Conservation (phyloP, 2,113 vertebrate genomes). For the Tricholaema leucomelas region DNA sequence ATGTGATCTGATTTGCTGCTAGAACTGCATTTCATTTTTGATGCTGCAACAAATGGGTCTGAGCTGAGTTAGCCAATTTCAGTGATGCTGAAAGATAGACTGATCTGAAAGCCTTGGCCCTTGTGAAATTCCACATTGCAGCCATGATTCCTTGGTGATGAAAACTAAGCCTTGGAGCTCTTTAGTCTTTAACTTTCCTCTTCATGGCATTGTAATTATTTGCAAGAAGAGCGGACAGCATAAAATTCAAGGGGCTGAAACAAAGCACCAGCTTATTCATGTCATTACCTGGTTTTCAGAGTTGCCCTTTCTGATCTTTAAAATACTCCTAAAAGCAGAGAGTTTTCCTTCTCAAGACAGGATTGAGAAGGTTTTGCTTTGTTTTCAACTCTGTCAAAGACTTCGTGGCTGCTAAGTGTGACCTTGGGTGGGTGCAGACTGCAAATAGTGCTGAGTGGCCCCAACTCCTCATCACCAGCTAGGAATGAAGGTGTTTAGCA, state of each 20-base stretch:
- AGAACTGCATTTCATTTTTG: constrained; percentile 29
- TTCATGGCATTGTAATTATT: not conserved
- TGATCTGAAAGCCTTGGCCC: not conserved
- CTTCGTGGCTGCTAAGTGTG: not conserved
- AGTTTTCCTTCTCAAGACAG: not conserved
- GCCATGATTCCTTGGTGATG: not conserved
- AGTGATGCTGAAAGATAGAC: constrained; percentile 6
- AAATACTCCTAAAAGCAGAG: not conserved
- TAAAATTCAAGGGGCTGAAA: not conserved
- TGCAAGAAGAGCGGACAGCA: not conserved
- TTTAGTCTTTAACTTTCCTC: not conserved
- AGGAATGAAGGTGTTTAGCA: not conserved
- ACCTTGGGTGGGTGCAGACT: not conserved
- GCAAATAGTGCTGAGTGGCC: not conserved
- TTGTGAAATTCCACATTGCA: not conserved
- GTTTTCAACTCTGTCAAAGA: not conserved
- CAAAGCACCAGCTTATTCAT: not conserved
- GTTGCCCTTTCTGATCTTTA: not conserved
- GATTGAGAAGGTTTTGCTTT: not conserved
- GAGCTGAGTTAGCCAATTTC: constrained; percentile 31
- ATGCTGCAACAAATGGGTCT: constrained; percentile 5
- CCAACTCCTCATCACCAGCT: not conserved
- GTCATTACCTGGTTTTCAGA: not conserved
- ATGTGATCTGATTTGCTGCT: constrained; percentile 28
- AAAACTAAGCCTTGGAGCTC: not conserved